Evolutionary conservation across 1,140 invertebrate species (phyloP).

Genomic region (Dendroctonus valens): DNA sequence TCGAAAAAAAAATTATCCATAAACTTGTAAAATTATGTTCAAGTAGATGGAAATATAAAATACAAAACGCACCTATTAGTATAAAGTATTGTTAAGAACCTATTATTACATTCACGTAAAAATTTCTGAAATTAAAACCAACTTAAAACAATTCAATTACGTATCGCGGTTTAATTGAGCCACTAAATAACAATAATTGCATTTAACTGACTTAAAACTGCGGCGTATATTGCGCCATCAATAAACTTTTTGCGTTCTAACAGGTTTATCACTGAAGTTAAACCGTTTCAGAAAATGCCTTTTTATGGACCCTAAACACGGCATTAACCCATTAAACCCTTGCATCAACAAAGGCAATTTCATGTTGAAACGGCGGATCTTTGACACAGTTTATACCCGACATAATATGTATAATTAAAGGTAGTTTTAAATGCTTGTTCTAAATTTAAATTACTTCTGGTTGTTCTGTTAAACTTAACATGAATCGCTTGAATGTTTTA

Average conservation of each 20-base stretch:
- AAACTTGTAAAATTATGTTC: no score
- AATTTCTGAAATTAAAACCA: neutral
- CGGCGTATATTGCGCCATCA: conserved; percentile 3
- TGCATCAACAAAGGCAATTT: conserved; percentile 14
- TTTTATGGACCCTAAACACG: conserved; percentile 13
- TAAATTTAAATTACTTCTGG: neutral
- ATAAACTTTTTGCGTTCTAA: conserved; percentile 9
- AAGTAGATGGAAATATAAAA: no score
- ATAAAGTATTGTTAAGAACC: no score
- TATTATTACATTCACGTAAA: neutral
- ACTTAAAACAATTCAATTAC: neutral
- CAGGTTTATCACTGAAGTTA: conserved; percentile 2
- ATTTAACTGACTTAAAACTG: conserved; percentile 2
- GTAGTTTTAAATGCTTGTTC: no score
- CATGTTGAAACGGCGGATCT: conserved; percentile 10
- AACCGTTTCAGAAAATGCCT: conserved; percentile 8
- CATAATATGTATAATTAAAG: conserved; percentile 1
- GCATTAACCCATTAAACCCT: conserved; percentile 8
- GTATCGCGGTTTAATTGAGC: neutral
- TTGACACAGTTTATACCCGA: conserved; percentile 9
- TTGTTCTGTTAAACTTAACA: no score
- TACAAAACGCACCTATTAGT: no score
- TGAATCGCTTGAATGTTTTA: no score
- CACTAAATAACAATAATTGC: neutral
- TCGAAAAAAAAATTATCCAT: no score